Evolutionary conservation across 2,113 vertebrate genomes (phyloP).

Genomic region (Cochlearius cochlearius): DNA sequence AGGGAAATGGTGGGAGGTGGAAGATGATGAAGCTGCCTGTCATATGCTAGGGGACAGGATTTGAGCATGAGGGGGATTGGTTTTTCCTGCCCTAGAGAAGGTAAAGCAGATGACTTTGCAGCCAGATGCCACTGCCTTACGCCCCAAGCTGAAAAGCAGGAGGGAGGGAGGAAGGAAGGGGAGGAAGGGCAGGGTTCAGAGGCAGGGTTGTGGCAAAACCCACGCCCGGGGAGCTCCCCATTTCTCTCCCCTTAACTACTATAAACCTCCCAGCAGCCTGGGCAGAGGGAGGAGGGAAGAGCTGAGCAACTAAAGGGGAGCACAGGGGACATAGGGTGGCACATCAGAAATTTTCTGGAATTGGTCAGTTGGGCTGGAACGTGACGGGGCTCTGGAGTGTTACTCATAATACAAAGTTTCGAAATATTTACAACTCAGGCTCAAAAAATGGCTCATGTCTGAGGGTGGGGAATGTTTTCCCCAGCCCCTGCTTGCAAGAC

Average conservation of each 20-base stretch:
- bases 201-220: background rate
- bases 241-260: background rate
- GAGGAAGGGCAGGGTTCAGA: background rate
- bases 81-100: background rate
- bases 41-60: accelerated
- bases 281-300: background rate
- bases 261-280: background rate
- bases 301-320: background rate
- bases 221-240: accelerated
- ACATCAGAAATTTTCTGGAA: background rate
- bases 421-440: conserved; percentile 9
- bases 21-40: background rate
- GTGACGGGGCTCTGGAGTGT: background rate
- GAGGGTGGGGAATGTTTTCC: conserved; percentile 12
- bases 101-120: background rate
- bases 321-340: background rate
- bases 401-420: conserved; percentile 27
- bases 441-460: conserved; percentile 30
- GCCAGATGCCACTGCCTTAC: background rate
- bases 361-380: background rate
- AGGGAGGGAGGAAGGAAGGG: background rate
- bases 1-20: background rate
- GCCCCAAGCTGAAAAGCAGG: background rate
- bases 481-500: background rate
- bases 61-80: background rate